Base-by-base conservation (phyloP, 2,888 invertebrate species). In the Sphaeridia pumilis region DNA sequence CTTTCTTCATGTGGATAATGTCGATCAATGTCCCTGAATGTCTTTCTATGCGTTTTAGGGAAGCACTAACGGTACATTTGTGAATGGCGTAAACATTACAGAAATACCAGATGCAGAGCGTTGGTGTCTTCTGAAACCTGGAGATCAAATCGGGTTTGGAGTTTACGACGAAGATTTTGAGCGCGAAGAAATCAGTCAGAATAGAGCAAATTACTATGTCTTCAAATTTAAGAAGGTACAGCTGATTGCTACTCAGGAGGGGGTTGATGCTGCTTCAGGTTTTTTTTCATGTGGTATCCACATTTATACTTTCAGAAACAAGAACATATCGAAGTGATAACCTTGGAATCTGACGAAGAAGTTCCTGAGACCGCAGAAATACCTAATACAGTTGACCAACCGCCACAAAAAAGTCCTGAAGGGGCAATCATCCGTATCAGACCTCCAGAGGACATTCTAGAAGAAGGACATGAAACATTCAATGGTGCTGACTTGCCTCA, bases 41-140 rank as follows among this genome's bases (percentile, higher is more conserved):
- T 41, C 7, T 41, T 21, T 5, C 24, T 41, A 22, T 22, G 4
- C 34, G 14, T 4, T 46, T 46, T 31, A 10, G 20, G 17, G 24
- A 28, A 46, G 46, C 21, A 10, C 34, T 4, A 46, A 46, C 24
- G 46, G 46, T 3, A 31, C 26, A 28, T 46, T 20, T n/a, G 21
- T 46, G 3, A 46, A 46, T 46, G 31, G 4, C 26, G 14, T 17
- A 12, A 10, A 38, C 5, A 12, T 28, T 17, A 17, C 17, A 17
- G 17, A 38, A 38, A 5, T 38, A 14, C 38, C n/a, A 20, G 41
- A 41, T 7, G 10, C 28, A 31, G 10, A 22, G 10, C 5, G 2
- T 12, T 46, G 46, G 46, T 10, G 4, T 2, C 4, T 4, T 14
- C 17, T 46, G 7, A 10, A 28, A 10, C 20, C 28, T 26, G 24